Evolutionary conservation across 2,113 vertebrate species (phyloP).

Genomic region (Scopus umbretta): DNA sequence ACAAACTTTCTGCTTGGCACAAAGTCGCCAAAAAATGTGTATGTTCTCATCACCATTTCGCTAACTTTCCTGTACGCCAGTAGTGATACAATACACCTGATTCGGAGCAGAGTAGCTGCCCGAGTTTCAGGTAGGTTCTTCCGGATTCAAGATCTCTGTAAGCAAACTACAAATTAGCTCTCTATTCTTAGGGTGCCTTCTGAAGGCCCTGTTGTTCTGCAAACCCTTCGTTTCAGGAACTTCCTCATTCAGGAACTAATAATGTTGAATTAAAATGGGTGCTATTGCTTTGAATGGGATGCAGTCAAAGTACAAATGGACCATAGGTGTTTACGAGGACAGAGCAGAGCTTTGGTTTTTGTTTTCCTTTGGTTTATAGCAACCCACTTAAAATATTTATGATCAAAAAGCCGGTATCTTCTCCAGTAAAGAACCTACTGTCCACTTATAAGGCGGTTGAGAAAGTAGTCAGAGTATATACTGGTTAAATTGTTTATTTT

Average conservation of each 20-base stretch:
- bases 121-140: background rate
- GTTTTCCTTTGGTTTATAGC: background rate
- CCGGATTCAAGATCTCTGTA: background rate
- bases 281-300: background rate
- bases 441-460: background rate
- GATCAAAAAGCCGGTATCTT: background rate
- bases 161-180: background rate
- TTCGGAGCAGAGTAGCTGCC: background rate
- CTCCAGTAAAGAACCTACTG: background rate
- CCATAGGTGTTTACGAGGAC: background rate
- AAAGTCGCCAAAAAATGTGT: background rate
- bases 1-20: background rate
- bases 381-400: background rate
- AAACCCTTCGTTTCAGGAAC: background rate
- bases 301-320: background rate
- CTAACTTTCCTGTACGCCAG: background rate
- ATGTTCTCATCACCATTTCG: background rate
- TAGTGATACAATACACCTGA: background rate
- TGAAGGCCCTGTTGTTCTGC: background rate
- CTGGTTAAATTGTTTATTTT: background rate
- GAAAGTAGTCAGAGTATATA: background rate
- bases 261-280: background rate
- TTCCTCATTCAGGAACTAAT: background rate
- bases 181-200: background rate
- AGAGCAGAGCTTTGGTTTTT: background rate